phyloP scores from a whole-genome alignment of 2,888 invertebrate species.

The Cryptus viduatorius region DNA sequence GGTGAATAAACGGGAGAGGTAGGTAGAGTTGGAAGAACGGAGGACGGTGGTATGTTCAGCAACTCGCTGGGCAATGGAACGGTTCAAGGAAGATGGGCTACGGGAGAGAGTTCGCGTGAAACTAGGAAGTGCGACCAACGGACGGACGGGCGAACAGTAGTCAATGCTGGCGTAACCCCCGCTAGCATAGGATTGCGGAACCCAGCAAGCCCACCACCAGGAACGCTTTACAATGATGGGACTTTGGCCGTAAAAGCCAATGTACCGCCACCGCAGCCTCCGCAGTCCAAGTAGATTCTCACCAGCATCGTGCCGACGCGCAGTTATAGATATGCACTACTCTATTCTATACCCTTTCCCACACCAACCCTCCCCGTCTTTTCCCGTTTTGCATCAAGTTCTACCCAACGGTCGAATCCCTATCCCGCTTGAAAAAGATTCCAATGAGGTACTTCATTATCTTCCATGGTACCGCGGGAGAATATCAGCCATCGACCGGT shows the following conservation, averaged over 20 bases:
- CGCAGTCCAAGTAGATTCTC: slow-evolving; percentile 40
- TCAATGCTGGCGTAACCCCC: slow-evolving; percentile 17
- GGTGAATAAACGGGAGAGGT: slow-evolving; percentile 53
- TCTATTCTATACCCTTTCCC: background rate
- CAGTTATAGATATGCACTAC: slow-evolving; percentile 40
- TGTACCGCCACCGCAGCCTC: slow-evolving; percentile 73
- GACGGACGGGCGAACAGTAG: slow-evolving; percentile 67
- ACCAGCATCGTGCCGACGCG: slow-evolving; percentile 25
- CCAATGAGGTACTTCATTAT: slow-evolving; percentile 42
- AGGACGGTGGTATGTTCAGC: slow-evolving; percentile 24
- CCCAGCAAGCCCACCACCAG: slow-evolving; percentile 51
- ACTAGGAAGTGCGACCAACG: slow-evolving; percentile 38
- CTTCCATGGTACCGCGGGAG: background rate
- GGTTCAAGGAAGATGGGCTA: slow-evolving; percentile 44
- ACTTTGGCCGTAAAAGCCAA: slow-evolving; percentile 78
- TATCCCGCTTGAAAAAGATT: slow-evolving; percentile 19
- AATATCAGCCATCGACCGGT: slow-evolving; percentile 41
- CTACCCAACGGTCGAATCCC: background rate
- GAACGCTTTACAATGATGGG: slow-evolving; percentile 78
- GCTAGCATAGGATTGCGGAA: slow-evolving; percentile 39
- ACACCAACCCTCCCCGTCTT: slow-evolving; percentile 4
- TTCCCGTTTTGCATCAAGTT: background rate
- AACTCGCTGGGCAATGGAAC: slow-evolving; percentile 20
- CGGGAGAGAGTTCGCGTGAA: slow-evolving; percentile 26
- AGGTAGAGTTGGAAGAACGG: slow-evolving; percentile 30